Percentiles rank a stretch among this genome's conserved stretches.
Evolutionary conservation across 2,888 invertebrate species (phyloP).

Genomic region (Drosophila pseudotakahashii): DNA sequence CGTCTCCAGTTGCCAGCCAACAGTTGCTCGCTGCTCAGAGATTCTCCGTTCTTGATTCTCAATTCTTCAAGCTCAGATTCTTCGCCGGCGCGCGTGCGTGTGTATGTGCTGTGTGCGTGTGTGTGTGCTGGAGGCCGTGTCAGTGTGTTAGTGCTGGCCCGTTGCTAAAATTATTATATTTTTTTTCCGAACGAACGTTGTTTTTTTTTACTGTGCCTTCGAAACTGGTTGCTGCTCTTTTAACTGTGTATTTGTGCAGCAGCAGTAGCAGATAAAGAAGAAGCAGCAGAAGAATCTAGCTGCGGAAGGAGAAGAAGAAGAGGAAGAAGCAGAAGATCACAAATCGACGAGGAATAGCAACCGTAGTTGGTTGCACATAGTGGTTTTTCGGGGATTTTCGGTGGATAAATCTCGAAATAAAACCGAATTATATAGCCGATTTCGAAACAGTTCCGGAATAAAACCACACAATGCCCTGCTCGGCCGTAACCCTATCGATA

Average conservation of each 20-base stretch:
- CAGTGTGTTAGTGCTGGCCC: conserved; percentile 59
- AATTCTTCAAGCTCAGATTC: conserved; percentile 17
- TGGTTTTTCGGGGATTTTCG: conserved; percentile 22
- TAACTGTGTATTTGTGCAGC: conserved; percentile 39
- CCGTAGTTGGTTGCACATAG: conserved; percentile 23
- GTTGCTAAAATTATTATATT: conserved; percentile 65
- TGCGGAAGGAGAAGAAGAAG: conserved; percentile 47
- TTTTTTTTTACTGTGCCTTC: conserved; percentile 68
- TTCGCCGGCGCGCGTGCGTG: conserved; percentile 21
- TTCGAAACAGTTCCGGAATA: conserved; percentile 6
- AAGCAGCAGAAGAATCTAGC: conserved; percentile 54
- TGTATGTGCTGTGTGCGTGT: conserved; percentile 23
- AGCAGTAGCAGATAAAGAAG: conserved; percentile 15
- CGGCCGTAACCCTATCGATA: conserved; percentile 96
- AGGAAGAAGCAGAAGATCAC: conserved; percentile 18
- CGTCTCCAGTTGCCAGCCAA: conserved; percentile 40
- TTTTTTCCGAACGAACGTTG: conserved; percentile 52
- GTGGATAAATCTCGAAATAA: conserved; percentile 23
- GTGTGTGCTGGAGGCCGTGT: conserved; percentile 16
- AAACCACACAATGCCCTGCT: conserved; percentile 91
- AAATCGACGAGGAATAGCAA: conserved; percentile 39
- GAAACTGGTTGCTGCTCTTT: conserved; percentile 67
- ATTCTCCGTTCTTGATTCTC: conserved; percentile 18
- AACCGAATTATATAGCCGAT: conserved; percentile 1
- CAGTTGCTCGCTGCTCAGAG: no score